A percentile compares a stretch with the other conserved stretches of the same genome.
Conservation (phyloP, 2,113 vertebrate genomes). For the Mustelus asterias region DNA sequence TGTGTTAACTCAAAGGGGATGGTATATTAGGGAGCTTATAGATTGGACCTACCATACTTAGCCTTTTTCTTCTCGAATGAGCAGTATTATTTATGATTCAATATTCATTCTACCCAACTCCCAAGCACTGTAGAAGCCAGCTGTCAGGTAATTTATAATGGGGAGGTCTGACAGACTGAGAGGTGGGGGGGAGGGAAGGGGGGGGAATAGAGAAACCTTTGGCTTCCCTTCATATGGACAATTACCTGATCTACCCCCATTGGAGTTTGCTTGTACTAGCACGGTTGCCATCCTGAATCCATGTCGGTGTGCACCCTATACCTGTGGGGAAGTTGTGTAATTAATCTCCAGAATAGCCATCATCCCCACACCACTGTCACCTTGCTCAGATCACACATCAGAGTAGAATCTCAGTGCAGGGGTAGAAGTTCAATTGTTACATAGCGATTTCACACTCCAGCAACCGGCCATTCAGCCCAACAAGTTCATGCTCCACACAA, state of each 20-base stretch:
- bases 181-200: too few species aligned
- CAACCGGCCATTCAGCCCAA: not conserved
- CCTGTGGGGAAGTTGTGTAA: not conserved
- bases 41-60: not conserved
- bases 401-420: not conserved
- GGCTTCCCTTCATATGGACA: not conserved
- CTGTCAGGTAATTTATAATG: not conserved
- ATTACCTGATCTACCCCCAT: not conserved
- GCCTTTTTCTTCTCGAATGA: not conserved
- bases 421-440: not conserved
- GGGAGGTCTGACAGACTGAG: not conserved
- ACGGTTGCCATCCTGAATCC: not conserved
- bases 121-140: not conserved
- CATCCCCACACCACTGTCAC: not conserved
- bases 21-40: not conserved
- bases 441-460: not conserved
- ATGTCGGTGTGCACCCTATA: not conserved
- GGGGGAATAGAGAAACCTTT: not conserved
- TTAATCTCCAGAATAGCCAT: not conserved
- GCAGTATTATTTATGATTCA: not conserved
- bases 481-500: not conserved
- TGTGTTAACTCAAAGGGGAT: not conserved
- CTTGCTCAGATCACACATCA: not conserved
- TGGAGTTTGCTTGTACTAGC: not conserved
- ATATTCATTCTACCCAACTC: not conserved